phyloP scores from a whole-genome alignment of 2,888 invertebrate species.

The Caenorhabditis angaria region DNA sequence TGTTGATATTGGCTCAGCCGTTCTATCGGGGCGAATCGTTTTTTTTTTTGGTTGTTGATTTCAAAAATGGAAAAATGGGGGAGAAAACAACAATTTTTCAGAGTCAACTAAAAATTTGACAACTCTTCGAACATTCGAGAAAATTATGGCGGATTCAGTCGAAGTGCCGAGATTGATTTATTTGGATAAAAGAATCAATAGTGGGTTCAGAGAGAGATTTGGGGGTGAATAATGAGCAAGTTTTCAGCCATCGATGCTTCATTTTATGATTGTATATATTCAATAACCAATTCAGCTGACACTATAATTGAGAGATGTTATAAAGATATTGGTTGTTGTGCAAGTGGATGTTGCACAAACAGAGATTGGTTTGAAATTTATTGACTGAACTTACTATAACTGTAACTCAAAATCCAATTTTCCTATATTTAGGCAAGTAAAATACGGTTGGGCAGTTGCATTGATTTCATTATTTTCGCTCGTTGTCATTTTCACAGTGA shows the following conservation, averaged over 20 bases:
- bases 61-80: too few species aligned
- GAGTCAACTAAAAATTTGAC: conserved; percentile 36
- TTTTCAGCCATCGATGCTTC: conserved; percentile 51
- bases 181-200: conserved; percentile 39
- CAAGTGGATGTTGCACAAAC: conserved; percentile 54
- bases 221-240: neutral
- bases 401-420: too few species aligned
- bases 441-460: conserved; percentile 62
- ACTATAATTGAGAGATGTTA: conserved; percentile 57
- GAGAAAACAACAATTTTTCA: too few species aligned
- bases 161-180: conserved; percentile 28
- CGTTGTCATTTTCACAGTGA: conserved; percentile 52
- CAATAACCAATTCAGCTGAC: conserved; percentile 39
- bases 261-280: conserved; percentile 59
- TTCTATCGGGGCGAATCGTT: neutral
- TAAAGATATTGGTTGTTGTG: conserved; percentile 61
- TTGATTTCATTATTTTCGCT: conserved; percentile 57
- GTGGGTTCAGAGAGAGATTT: conserved; percentile 18
- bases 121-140: conserved; percentile 35
- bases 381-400: too few species aligned
- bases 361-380: conserved; percentile 47
- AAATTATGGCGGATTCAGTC: conserved; percentile 39
- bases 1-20: conserved; percentile 1
- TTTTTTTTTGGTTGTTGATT: too few species aligned
- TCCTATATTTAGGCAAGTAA: conserved; percentile 56